phyloP scores from a whole-genome alignment of 2,797 vertebrate species.

The Sebastes nivosus region DNA sequence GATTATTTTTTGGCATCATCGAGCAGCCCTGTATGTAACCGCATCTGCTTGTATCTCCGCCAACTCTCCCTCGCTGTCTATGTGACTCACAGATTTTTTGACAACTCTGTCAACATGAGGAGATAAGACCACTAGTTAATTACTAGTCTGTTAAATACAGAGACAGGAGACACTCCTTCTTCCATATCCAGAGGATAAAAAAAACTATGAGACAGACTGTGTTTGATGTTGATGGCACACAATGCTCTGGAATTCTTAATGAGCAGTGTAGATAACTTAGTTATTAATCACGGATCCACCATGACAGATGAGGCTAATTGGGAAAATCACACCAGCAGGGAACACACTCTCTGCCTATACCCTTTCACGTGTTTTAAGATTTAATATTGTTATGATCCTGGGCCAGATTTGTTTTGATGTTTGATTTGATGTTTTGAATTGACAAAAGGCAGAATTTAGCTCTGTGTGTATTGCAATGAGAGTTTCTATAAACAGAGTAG shows the following conservation, averaged over 20 bases:
- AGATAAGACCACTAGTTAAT: constrained; percentile 70
- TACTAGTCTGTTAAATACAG: constrained; percentile 62
- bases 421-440: too few relatives aligned
- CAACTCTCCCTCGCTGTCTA: constrained; percentile 40
- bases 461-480: background rate
- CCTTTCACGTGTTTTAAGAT: constrained; percentile 20
- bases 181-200: constrained; percentile 39
- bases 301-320: constrained; percentile 54
- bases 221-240: constrained; percentile 62
- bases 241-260: constrained; percentile 57
- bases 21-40: constrained; percentile 10
- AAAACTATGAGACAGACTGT: constrained; percentile 22
- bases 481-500: background rate
- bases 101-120: constrained; percentile 64
- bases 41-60: constrained; percentile 22
- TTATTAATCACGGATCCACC: constrained; percentile 49
- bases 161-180: constrained; percentile 60
- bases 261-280: constrained; percentile 63
- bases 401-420: background rate
- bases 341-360: constrained; percentile 13
- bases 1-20: too few relatives aligned
- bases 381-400: background rate
- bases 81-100: constrained; percentile 65
- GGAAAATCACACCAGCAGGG: constrained; percentile 44
- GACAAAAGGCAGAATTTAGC: background rate